Evolutionary conservation across 2,888 invertebrate genomes (phyloP).

Genomic region (Neoitamus cyanurus): DNA sequence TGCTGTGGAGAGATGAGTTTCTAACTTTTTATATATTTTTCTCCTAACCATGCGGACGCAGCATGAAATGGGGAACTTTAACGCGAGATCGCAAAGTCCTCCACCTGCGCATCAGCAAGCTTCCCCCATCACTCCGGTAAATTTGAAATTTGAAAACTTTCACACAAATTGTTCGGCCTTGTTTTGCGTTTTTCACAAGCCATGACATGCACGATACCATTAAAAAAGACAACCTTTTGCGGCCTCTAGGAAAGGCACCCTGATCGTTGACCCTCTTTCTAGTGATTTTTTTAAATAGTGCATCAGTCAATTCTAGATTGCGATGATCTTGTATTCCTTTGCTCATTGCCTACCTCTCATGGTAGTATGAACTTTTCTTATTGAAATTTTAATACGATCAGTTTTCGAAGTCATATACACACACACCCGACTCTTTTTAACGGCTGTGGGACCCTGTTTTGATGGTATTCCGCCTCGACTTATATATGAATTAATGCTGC

Average conservation of each 20-base stretch:
- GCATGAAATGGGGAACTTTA: constrained; percentile 70
- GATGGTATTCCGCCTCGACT: not conserved
- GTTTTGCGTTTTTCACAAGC: not conserved
- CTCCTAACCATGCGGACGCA: constrained; percentile 64
- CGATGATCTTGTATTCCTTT: not conserved
- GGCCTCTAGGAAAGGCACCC: not conserved
- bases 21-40: not conserved
- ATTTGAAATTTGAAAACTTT: constrained; percentile 41
- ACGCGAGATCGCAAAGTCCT: constrained; percentile 74
- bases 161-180: not conserved
- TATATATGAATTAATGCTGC: not conserved
- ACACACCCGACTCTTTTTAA: no score
- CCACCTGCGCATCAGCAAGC: constrained; percentile 87
- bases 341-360: not conserved
- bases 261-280: not conserved
- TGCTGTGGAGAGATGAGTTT: not conserved
- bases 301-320: not conserved
- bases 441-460: no score
- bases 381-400: no score
- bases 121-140: constrained; percentile 78
- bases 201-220: not conserved
- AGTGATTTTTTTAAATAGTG: not conserved
- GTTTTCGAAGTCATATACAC: no score
- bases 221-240: not conserved
- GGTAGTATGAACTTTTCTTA: not conserved